phyloP scores from a whole-genome alignment of 2,113 vertebrate genomes.

The Empidonax alnorum region DNA sequence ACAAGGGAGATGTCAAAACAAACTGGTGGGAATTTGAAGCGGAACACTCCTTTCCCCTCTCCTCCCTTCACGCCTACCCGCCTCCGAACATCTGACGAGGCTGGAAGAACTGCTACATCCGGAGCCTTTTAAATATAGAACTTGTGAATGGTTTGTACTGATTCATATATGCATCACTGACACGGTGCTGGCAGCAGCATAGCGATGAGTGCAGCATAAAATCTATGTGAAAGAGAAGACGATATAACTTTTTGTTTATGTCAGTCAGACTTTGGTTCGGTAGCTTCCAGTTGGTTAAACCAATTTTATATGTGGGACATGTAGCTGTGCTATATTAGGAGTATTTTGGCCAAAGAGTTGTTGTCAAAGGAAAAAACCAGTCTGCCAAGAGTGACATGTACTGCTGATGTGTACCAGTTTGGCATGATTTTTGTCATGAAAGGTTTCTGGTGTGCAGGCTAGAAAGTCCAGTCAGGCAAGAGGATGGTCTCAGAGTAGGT shows the following conservation, averaged over 20 bases:
- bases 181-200: constrained; percentile 59
- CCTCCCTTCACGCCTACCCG: constrained; percentile 67
- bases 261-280: constrained; percentile 50
- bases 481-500: background rate
- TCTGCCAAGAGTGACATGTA: background rate
- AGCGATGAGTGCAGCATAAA: constrained; percentile 62
- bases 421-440: background rate
- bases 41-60: constrained; percentile 63
- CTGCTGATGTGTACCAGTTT: background rate
- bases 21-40: constrained; percentile 66
- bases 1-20: constrained; percentile 73
- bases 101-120: constrained; percentile 70
- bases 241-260: constrained; percentile 63
- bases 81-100: constrained; percentile 66
- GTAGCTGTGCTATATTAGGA: background rate
- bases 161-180: constrained; percentile 73
- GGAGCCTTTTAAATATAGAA: constrained; percentile 71
- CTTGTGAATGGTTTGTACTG: constrained; percentile 70
- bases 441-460: background rate
- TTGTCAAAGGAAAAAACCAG: background rate
- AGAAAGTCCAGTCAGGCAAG: background rate
- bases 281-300: background rate
- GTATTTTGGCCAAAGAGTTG: background rate
- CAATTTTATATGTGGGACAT: background rate
- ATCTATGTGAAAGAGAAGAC: constrained; percentile 45